phyloP scores from a whole-genome alignment of 2,113 vertebrate genomes.

The Narcine bancroftii region DNA sequence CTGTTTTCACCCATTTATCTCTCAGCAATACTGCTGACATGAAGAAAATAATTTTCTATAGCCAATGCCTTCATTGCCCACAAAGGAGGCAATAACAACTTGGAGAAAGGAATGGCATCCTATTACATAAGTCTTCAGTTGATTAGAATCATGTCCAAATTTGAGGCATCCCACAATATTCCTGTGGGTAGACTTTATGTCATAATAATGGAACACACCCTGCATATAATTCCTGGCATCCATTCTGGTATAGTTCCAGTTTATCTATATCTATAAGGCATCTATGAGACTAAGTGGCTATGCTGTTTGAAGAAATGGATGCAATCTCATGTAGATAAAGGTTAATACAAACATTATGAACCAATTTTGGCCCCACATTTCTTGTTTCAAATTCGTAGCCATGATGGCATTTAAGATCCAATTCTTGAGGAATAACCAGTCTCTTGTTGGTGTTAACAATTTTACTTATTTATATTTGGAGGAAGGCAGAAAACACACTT shows the following conservation, averaged over 20 bases:
- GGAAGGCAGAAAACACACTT: not conserved
- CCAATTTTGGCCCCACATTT: not conserved
- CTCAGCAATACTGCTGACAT: not conserved
- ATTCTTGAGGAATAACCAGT: not conserved
- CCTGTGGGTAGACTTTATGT: not conserved
- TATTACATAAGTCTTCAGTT: not conserved
- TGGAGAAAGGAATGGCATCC: not conserved
- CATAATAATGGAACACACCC: not conserved
- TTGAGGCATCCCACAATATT: not conserved
- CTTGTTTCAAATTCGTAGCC: not conserved
- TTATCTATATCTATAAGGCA: not conserved
- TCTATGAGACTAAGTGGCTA: not conserved
- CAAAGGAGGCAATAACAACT: not conserved
- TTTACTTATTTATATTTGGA: not conserved
- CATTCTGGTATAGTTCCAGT: not conserved
- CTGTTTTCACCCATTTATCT: not conserved
- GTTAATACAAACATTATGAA: not conserved
- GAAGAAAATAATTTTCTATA: not conserved
- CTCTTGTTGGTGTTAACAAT: not conserved
- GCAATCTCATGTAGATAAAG: not conserved
- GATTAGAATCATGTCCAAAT: not conserved
- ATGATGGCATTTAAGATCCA: not conserved
- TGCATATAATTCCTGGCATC: not conserved
- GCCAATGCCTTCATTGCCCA: not conserved
- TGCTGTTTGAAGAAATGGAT: not conserved